Conservation (phyloP, 30 jellyfish, hydroid and myxozoan genomes). For the Nemopilema nomurai region DNA sequence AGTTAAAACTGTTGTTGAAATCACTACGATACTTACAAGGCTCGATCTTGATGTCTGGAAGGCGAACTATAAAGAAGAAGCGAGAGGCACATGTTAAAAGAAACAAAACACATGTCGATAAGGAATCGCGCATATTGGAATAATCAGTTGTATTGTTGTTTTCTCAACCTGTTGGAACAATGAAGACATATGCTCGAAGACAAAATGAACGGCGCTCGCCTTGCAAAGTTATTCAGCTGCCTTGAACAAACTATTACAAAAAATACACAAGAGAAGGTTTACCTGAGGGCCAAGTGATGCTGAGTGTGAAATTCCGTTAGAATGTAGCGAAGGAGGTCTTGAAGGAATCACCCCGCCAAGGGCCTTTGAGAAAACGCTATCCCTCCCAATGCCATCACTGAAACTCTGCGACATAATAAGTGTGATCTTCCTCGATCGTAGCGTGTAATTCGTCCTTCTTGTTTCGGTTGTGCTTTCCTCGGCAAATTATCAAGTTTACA, state of each 20-base stretch:
- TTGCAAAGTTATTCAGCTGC: conserved; percentile 66
- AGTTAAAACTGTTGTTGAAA: background rate
- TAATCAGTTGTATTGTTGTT: conserved; percentile 61
- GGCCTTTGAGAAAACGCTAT: conserved; percentile 71
- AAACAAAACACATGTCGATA: conserved; percentile 55
- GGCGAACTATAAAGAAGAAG: conserved; percentile 49
- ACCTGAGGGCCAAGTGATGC: conserved; percentile 86
- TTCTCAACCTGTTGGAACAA: conserved; percentile 68
- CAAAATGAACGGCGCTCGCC: conserved; percentile 50
- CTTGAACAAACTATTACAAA: conserved; percentile 23
- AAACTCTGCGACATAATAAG: conserved; percentile 70
- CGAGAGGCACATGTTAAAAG: conserved; percentile 44
- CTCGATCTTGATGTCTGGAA: conserved; percentile 65
- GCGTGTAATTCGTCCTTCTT: background rate
- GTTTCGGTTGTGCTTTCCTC: background rate
- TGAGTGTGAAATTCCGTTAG: conserved; percentile 79
- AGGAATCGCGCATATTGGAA: conserved; percentile 54
- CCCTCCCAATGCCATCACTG: conserved; percentile 86
- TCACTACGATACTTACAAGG: conserved; percentile 27
- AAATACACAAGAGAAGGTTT: conserved; percentile 3
- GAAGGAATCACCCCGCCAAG: conserved; percentile 76
- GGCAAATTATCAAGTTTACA: background rate
- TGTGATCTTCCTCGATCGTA: conserved; percentile 5
- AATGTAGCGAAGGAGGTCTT: conserved; percentile 82
- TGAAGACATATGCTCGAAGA: conserved; percentile 76